Percentiles rank a stretch among this genome's conserved stretches.
Conservation (phyloP, 2,888 invertebrate genomes). For the Drosophila acutilabella region DNA sequence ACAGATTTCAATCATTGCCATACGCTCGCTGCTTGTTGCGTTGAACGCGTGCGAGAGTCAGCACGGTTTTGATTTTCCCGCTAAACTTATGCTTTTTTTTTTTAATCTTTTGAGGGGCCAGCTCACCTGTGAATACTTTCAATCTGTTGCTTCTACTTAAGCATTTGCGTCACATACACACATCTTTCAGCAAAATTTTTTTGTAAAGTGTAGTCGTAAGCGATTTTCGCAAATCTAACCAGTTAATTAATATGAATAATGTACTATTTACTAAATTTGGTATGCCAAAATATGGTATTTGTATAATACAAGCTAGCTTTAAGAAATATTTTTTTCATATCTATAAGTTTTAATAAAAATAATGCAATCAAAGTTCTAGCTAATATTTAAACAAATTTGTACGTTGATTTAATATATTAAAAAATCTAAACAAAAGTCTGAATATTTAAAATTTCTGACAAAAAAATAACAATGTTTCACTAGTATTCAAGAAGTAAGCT, state of each 20-base stretch:
- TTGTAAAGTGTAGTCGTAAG: conserved; percentile 56
- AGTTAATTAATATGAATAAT: conserved; percentile 57
- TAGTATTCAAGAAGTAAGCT: too few relatives aligned
- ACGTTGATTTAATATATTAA: too few relatives aligned
- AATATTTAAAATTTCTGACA: too few relatives aligned
- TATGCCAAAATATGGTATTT: conserved; percentile 27
- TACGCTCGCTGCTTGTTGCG: conserved; percentile 66
- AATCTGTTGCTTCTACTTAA: conserved; percentile 26
- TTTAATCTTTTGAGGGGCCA: conserved; percentile 44
- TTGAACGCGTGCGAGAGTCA: conserved; percentile 75
- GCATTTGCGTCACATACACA: conserved; percentile 7
- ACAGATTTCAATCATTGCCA: conserved; percentile 28
- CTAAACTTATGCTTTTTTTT: conserved; percentile 4
- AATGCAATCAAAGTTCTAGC: background rate
- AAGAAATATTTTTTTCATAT: conserved; percentile 52
- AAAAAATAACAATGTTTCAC: too few relatives aligned
- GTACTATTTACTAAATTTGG: conserved; percentile 6
- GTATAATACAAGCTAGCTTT: conserved; percentile 33
- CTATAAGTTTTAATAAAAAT: conserved; percentile 26
- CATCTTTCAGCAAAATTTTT: conserved; percentile 33
- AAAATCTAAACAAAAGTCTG: too few relatives aligned
- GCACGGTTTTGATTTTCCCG: conserved; percentile 13
- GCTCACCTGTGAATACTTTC: conserved; percentile 74
- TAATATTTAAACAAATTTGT: too few relatives aligned
- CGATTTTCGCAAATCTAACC: conserved; percentile 60